Percentiles rank a stretch among this genome's conserved stretches.
Conservation (phyloP, 2,797 vertebrate species). For the Eurystomus glaucurus region DNA sequence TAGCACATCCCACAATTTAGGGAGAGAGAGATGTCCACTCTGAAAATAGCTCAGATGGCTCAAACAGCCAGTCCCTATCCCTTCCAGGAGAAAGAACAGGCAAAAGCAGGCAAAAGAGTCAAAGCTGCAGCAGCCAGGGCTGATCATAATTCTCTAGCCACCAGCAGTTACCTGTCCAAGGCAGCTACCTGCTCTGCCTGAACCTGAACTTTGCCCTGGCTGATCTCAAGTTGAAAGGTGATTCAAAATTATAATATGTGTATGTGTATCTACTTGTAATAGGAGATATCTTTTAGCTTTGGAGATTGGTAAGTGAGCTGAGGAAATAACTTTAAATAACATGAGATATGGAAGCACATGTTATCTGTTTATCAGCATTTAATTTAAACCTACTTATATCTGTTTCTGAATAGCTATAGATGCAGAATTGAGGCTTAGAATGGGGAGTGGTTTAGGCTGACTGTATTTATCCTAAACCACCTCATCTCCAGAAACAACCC, state of each 20-base stretch:
- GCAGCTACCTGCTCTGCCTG: background rate
- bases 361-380: constrained; percentile 23
- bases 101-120: background rate
- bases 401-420: background rate
- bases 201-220: background rate
- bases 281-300: background rate
- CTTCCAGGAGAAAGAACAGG: background rate
- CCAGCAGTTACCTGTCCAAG: rapidly evolving
- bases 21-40: rapidly evolving
- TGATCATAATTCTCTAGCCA: rapidly evolving
- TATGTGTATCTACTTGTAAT: rapidly evolving
- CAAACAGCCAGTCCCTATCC: rapidly evolving
- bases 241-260: background rate
- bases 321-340: constrained; percentile 5
- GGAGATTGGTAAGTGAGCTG: background rate
- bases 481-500: background rate
- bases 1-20: background rate
- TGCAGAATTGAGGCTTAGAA: background rate
- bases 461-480: background rate
- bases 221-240: background rate
- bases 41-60: background rate
- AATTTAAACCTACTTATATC: background rate
- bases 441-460: background rate
- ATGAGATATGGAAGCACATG: background rate
- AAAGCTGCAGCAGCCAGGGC: background rate